These are phyloP conservation scores for Dicyrtomina minuta DNA, from an alignment of 2,888 invertebrate species.

Conservation along the genomic window DNA sequence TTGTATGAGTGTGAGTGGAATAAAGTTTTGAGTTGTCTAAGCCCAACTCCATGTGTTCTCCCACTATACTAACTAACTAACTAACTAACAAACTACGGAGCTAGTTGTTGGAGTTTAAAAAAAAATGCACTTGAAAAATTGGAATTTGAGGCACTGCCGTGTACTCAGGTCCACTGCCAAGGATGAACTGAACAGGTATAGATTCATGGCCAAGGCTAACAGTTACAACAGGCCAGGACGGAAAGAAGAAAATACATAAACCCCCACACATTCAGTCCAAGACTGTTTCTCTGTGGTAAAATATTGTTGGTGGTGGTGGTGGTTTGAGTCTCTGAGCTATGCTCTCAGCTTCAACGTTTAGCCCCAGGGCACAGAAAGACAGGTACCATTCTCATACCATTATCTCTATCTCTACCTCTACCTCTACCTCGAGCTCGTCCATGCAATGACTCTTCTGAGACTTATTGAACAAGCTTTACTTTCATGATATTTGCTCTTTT, in stretches of 20 bases:
- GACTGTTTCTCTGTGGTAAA: neutral
- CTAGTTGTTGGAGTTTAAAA: neutral
- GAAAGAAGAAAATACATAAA: neutral
- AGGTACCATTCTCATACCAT: neutral
- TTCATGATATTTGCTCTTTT: too few relatives aligned
- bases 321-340: too few relatives aligned
- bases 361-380: constrained; percentile 10
- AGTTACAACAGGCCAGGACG: constrained; percentile 42
- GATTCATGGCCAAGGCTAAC: constrained; percentile 54
- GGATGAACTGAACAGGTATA: constrained; percentile 54
- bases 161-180: constrained; percentile 53
- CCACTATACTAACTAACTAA: too few relatives aligned
- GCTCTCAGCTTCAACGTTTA: neutral
- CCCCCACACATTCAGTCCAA: neutral
- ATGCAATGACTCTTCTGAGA: too few relatives aligned
- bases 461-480: too few relatives aligned
- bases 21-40: too few relatives aligned
- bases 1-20: too few relatives aligned
- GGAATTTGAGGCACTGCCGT: constrained; percentile 19
- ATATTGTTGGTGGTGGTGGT: neutral
- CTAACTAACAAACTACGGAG: too few relatives aligned
- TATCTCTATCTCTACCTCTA: neutral
- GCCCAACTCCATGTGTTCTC: too few relatives aligned
- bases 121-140: neutral
- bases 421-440: too few relatives aligned